Evolutionary conservation across 1,140 invertebrate genomes (phyloP).

Genomic region (Drosophila ercepeae): DNA sequence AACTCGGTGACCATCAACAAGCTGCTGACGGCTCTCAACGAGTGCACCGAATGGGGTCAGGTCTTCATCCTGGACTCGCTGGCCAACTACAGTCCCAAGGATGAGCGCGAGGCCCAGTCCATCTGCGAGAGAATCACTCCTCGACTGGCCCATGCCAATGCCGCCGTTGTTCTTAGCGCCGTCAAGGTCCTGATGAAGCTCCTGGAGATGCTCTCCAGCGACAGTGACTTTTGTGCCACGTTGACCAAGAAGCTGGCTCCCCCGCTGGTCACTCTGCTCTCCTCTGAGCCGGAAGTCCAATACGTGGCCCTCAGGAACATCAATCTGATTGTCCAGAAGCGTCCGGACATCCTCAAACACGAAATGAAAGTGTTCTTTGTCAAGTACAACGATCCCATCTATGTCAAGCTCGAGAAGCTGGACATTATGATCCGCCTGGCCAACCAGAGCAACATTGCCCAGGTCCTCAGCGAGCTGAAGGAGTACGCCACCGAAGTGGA

Average conservation of each 20-base stretch:
- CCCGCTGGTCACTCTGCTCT: slow-evolving; percentile 98
- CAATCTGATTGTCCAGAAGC: slow-evolving; percentile 99
- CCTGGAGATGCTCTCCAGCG: slow-evolving; percentile 97
- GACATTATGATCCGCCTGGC: slow-evolving; percentile 99
- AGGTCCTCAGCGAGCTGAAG: slow-evolving; percentile 99
- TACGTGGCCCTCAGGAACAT: slow-evolving; percentile 99
- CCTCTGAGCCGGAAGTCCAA: slow-evolving; percentile 99
- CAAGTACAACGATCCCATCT: slow-evolving; percentile 99
- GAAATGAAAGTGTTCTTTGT: slow-evolving; percentile 99
- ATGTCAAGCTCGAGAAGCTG: slow-evolving; percentile 99
- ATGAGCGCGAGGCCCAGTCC: slow-evolving; percentile 99
- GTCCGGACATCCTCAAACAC: slow-evolving; percentile 99
- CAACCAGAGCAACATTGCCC: slow-evolving; percentile 98
- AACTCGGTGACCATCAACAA: slow-evolving; percentile 99
- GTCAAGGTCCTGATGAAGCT: slow-evolving; percentile 99
- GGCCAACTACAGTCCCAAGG: slow-evolving; percentile 98
- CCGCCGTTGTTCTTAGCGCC: slow-evolving; percentile 99
- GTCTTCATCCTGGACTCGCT: slow-evolving; percentile 99
- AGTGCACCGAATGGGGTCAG: slow-evolving; percentile 99
- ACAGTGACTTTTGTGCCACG: slow-evolving; percentile 97
- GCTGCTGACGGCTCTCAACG: slow-evolving; percentile 98
- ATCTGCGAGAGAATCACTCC: slow-evolving; percentile 99
- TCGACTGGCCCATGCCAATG: slow-evolving; percentile 98
- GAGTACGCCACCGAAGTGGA: slow-evolving; percentile 99
- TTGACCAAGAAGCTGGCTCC: slow-evolving; percentile 98